phyloP scores from a whole-genome alignment of 2,888 invertebrate species.

The Flabesymbios commensalis region DNA sequence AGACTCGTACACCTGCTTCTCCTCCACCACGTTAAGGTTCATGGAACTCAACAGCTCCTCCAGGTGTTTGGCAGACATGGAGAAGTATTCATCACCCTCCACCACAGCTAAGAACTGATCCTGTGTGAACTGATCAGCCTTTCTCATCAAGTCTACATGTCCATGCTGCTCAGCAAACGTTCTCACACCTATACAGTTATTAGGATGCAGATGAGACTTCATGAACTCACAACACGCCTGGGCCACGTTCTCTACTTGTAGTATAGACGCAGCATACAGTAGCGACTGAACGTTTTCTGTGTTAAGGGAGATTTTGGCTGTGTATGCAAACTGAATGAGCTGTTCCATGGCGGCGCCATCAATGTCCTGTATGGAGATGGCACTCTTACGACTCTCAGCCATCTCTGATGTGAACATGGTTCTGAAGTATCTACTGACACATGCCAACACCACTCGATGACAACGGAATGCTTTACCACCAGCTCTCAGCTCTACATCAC shows the following conservation, averaged over 20 bases:
- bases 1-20: conserved; percentile 59
- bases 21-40: conserved; percentile 50
- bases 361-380: conserved; percentile 56
- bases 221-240: conserved; percentile 63
- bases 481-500: conserved; percentile 56
- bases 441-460: conserved; percentile 62
- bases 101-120: conserved; percentile 55
- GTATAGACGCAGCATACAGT: conserved; percentile 63
- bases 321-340: conserved; percentile 63
- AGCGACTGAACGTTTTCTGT: conserved; percentile 62
- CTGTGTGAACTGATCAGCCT: conserved; percentile 53
- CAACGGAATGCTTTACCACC: conserved; percentile 52
- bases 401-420: conserved; percentile 63
- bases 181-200: conserved; percentile 62
- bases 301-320: conserved; percentile 58
- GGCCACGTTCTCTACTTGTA: conserved; percentile 61
- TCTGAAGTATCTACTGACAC: conserved; percentile 62
- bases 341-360: conserved; percentile 54
- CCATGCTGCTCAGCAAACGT: conserved; percentile 63
- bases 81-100: conserved; percentile 51
- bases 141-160: conserved; percentile 49
- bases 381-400: conserved; percentile 53
- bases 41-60: conserved; percentile 49
- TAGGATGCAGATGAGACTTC: conserved; percentile 59
- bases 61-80: conserved; percentile 48